Conservation (phyloP, 2,113 vertebrate genomes). For the Trichomycterus rosablanca region DNA sequence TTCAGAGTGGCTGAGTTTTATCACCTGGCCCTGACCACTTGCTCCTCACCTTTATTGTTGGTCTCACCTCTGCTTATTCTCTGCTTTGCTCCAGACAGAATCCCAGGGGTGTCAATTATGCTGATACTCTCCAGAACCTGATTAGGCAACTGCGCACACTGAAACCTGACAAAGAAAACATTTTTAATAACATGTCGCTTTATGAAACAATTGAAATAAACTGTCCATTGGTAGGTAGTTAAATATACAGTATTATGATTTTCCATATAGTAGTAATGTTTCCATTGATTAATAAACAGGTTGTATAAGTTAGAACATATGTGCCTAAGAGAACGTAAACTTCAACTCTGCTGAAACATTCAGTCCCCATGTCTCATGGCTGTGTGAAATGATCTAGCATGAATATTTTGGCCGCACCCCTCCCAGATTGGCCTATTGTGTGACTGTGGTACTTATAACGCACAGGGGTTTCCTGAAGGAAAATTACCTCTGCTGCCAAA, state of each 20-base stretch:
- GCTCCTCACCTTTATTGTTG: conserved; percentile 52
- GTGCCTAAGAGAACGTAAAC: too few species aligned
- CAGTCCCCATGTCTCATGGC: conserved; percentile 41
- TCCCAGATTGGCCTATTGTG: conserved; percentile 63
- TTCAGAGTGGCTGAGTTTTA: conserved; percentile 38
- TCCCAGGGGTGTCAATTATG: conserved; percentile 84
- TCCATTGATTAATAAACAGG: too few species aligned
- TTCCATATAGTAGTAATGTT: too few species aligned
- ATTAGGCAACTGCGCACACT: conserved; percentile 84
- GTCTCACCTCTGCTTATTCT: conserved; percentile 82
- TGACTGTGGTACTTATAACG: conserved; percentile 51
- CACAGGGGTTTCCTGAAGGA: conserved; percentile 69
- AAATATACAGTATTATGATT: too few species aligned
- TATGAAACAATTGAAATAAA: too few species aligned
- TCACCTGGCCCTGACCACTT: conserved; percentile 23
- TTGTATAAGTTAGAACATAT: neutral
- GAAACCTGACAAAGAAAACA: conserved; percentile 65
- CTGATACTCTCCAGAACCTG: conserved; percentile 90
- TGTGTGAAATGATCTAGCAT: conserved; percentile 41
- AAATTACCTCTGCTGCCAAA: conserved; percentile 67
- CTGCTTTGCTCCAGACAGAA: conserved; percentile 85
- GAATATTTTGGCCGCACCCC: conserved; percentile 45
- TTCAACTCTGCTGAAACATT: conserved; percentile 40
- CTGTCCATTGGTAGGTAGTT: too few species aligned
- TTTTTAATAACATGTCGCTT: too few species aligned